These are phyloP conservation scores for Felis catus DNA, from an alignment of 2,113 vertebrate genomes.

Conservation along the genomic window F.catus_Fca126_mat1.0 CM031411.1:53756001-53756500, in stretches of 20 bases:
- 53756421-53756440: background rate
- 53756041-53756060: background rate
- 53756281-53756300: constrained; percentile 81
- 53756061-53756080: background rate
- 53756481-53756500: background rate
- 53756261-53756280: constrained; percentile 85
- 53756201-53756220: constrained; percentile 63
- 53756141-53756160: background rate
- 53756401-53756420: background rate
- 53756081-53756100: background rate
- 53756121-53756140: background rate
- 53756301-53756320: constrained; percentile 84
- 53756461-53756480: background rate
- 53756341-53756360: constrained; percentile 60
- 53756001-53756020: background rate
- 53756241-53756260: constrained; percentile 87
- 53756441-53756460: background rate
- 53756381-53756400: constrained; percentile 80
- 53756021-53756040: background rate
- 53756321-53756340: constrained; percentile 79
- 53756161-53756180: background rate
- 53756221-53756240: constrained; percentile 84
- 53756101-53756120: background rate
- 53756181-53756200: background rate
- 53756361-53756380: constrained; percentile 77